These are phyloP conservation scores for Karalla daura DNA, from an alignment of 2,797 vertebrate species.

Conservation along the genomic window DNA sequence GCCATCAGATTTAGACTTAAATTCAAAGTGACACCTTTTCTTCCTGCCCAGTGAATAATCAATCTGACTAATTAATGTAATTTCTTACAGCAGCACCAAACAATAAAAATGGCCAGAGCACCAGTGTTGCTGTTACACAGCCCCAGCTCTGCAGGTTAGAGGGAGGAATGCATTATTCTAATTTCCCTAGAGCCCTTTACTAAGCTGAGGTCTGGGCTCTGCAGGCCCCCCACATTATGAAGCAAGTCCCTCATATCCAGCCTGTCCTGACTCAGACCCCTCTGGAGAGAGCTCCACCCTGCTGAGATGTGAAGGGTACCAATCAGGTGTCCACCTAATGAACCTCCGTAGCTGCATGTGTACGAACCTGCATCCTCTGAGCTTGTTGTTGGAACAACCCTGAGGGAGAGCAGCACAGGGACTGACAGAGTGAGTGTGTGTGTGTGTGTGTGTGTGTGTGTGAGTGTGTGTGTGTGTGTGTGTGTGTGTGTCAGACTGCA, in stretches of 20 bases:
- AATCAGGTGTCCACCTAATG: slow-evolving; percentile 24
- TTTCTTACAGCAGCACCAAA: background rate
- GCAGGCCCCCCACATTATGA: slow-evolving; percentile 23
- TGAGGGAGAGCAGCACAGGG: slow-evolving; percentile 6
- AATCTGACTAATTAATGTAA: background rate
- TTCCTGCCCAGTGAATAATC: background rate
- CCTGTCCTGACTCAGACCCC: slow-evolving; percentile 43
- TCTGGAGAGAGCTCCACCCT: slow-evolving; percentile 40
- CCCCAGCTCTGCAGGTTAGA: slow-evolving; percentile 31
- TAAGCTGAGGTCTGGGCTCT: background rate
- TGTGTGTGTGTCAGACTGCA: slow-evolving; percentile 36
- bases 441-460: slow-evolving; percentile 2
- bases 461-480: slow-evolving; percentile 3
- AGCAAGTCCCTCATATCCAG: slow-evolving; percentile 30
- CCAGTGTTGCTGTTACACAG: background rate
- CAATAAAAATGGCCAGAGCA: background rate
- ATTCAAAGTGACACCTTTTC: background rate
- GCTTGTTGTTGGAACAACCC: slow-evolving; percentile 24
- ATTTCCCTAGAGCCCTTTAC: slow-evolving; percentile 49
- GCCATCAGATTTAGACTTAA: no score
- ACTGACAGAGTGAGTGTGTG: slow-evolving; percentile 2
- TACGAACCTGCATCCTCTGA: slow-evolving; percentile 25
- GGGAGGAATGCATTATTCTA: slow-evolving; percentile 37
- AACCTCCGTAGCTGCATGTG: slow-evolving; percentile 27
- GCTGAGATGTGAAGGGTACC: slow-evolving; percentile 26